These are phyloP conservation scores for Drosophila auraria DNA, from an alignment of 1,140 invertebrate genomes.

Conservation along the genomic window DNA sequence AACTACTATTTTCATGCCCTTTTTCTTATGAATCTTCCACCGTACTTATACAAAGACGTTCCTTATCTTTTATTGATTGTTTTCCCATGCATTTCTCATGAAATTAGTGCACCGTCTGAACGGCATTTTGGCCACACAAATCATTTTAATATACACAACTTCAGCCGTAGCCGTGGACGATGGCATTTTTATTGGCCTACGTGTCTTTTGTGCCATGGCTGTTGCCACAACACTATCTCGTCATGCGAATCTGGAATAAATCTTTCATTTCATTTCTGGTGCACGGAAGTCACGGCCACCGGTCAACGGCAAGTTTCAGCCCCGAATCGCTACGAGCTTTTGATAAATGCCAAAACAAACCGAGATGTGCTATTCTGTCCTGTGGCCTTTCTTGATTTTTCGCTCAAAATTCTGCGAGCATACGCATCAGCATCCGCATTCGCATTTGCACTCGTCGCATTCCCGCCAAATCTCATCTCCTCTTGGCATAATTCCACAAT, in stretches of 20 bases:
- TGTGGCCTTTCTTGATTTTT: slow-evolving; percentile 6
- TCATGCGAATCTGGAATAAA: slow-evolving; percentile 80
- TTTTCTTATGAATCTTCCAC: not conserved
- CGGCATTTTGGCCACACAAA: slow-evolving; percentile 57
- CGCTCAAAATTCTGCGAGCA: slow-evolving; percentile 15
- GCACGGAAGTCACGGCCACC: slow-evolving; percentile 72
- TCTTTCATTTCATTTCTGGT: slow-evolving; percentile 71
- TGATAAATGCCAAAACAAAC: slow-evolving; percentile 55
- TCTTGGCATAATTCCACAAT: slow-evolving; percentile 70
- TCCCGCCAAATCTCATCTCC: slow-evolving; percentile 3
- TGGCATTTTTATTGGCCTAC: slow-evolving; percentile 78
- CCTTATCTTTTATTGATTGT: slow-evolving; percentile 43
- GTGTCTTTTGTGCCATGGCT: slow-evolving; percentile 57
- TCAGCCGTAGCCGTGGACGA: slow-evolving; percentile 44
- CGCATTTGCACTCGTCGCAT: slow-evolving; percentile 11
- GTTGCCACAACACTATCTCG: slow-evolving; percentile 62
- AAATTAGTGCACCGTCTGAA: slow-evolving; percentile 52
- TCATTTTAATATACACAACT: slow-evolving; percentile 73
- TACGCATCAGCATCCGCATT: slow-evolving; percentile 8
- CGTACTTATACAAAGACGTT: not conserved
- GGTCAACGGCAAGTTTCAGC: slow-evolving; percentile 50
- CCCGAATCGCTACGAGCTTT: slow-evolving; percentile 13
- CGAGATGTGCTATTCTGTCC: slow-evolving; percentile 8
- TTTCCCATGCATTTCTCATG: slow-evolving; percentile 62
- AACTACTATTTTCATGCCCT: not conserved